Conservation (phyloP, 2,888 invertebrate genomes). For the Chrysolina americana region DNA sequence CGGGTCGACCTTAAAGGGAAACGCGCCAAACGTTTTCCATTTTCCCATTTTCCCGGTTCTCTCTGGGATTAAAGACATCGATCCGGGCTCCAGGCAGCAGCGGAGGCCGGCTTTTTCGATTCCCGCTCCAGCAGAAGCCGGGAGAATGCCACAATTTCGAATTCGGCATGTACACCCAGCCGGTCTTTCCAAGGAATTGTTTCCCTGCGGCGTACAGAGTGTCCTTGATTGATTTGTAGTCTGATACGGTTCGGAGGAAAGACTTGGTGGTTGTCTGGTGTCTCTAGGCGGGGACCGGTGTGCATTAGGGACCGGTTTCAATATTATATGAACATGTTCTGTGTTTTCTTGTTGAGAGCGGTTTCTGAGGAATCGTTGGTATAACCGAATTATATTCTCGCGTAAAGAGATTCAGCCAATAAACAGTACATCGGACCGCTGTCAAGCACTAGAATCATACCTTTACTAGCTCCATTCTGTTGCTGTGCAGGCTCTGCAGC, state of each 20-base stretch:
- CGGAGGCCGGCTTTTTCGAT: conserved; percentile 10
- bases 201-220: background rate
- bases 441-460: no score
- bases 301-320: no score
- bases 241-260: background rate
- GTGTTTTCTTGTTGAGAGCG: no score
- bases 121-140: conserved; percentile 2
- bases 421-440: no score
- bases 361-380: no score
- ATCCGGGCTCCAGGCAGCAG: conserved; percentile 31
- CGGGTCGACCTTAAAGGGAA: conserved; percentile 43
- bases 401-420: no score
- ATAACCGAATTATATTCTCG: no score
- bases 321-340: no score
- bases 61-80: conserved; percentile 36
- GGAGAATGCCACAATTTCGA: conserved; percentile 17
- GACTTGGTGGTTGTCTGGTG: background rate
- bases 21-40: conserved; percentile 29
- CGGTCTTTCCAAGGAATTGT: background rate
- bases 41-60: conserved; percentile 26
- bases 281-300: background rate
- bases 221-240: conserved; percentile 8
- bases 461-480: no score
- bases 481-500: no score
- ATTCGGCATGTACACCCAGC: background rate